phyloP scores from a whole-genome alignment of 1,140 invertebrate species.

The Formica selysi region DNA sequence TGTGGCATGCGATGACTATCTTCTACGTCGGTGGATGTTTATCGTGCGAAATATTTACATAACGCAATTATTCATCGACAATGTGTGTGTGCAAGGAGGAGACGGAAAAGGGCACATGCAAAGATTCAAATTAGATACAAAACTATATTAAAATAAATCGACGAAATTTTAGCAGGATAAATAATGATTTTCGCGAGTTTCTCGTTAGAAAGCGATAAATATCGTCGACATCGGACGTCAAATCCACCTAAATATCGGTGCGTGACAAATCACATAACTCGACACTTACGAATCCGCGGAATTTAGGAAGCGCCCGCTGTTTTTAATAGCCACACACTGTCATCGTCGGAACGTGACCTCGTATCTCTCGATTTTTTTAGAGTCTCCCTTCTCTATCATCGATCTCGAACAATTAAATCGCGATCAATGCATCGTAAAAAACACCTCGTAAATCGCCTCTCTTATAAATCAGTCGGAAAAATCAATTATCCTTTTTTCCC shows the following conservation, averaged over 20 bases:
- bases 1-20: too few relatives aligned
- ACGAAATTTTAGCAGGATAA: slow-evolving; percentile 20
- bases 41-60: background rate
- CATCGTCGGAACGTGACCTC: slow-evolving; percentile 49
- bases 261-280: slow-evolving; percentile 72
- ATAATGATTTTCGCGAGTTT: slow-evolving; percentile 7
- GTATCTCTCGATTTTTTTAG: slow-evolving; percentile 41
- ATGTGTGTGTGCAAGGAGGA: background rate
- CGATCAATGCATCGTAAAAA: background rate
- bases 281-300: slow-evolving; percentile 74
- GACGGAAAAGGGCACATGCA: too few relatives aligned
- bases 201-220: slow-evolving; percentile 23
- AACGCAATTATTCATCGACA: slow-evolving; percentile 13
- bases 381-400: background rate
- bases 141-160: slow-evolving; percentile 23
- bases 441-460: background rate
- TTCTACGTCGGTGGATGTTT: background rate
- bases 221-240: slow-evolving; percentile 34
- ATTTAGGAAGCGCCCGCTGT: slow-evolving; percentile 75
- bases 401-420: slow-evolving; percentile 8
- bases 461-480: background rate
- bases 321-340: slow-evolving; percentile 73
- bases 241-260: slow-evolving; percentile 65
- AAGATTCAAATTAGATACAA: background rate
- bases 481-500: background rate